These are phyloP conservation scores for Myotis myotis DNA, from an alignment of 2,797 vertebrate species.

Conservation along the genomic window DNA sequence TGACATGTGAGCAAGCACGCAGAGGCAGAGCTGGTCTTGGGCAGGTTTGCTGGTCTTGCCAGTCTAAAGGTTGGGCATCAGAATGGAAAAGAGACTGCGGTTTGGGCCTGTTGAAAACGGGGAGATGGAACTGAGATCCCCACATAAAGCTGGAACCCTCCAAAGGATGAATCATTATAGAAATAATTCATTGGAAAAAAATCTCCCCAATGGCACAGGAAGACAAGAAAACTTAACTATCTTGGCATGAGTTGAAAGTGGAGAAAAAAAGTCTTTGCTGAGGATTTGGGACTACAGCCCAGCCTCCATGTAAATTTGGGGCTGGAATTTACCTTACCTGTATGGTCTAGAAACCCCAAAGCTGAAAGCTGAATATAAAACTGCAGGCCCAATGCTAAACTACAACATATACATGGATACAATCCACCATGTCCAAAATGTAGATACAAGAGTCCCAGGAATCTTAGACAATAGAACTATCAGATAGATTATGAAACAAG, in stretches of 20 bases:
- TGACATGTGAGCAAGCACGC: neutral
- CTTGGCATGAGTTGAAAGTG: neutral
- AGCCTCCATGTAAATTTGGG: neutral
- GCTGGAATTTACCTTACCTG: neutral
- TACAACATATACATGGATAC: neutral
- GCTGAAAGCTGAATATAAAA: neutral
- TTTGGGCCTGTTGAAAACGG: neutral
- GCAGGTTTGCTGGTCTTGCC: neutral
- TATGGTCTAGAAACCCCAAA: neutral
- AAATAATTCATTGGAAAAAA: neutral
- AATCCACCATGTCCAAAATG: neutral
- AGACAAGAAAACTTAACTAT: constrained; percentile 23
- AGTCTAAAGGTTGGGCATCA: neutral
- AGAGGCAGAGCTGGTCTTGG: neutral
- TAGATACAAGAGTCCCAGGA: neutral
- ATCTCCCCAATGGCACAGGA: neutral
- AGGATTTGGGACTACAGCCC: neutral
- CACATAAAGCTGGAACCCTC: neutral
- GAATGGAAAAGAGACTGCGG: neutral
- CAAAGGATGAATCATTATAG: constrained; percentile 17
- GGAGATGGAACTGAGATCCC: neutral
- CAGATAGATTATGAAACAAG: neutral
- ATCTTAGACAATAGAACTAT: neutral
- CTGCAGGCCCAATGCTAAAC: neutral
- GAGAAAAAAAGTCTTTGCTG: neutral